phyloP scores from a whole-genome alignment of 2,888 invertebrate species.

The Troilus luridus region DNA sequence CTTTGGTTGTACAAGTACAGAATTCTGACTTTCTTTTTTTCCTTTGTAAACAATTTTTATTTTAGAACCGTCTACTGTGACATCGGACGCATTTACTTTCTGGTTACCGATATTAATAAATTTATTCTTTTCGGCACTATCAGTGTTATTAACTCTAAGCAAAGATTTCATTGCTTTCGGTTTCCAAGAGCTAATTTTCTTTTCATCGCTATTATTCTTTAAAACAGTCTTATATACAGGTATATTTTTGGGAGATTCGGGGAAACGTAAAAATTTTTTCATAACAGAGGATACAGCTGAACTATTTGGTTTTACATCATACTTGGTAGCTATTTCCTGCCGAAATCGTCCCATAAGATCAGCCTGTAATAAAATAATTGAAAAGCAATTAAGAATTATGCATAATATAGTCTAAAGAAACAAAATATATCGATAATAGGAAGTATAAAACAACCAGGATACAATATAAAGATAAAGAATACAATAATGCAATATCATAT shows the following conservation, averaged over 20 bases:
- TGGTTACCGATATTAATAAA: constrained; percentile 21
- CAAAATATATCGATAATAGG: not conserved
- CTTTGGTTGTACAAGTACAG: constrained; percentile 40
- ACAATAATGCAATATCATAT: not conserved
- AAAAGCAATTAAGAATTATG: not conserved
- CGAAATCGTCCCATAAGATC: constrained; percentile 41
- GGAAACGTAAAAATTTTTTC: constrained; percentile 47
- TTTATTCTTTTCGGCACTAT: constrained; percentile 41
- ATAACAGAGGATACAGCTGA: constrained; percentile 19
- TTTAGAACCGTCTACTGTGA: constrained; percentile 52
- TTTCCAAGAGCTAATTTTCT: constrained; percentile 51
- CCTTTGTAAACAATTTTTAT: constrained; percentile 58
- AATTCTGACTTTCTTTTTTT: constrained; percentile 41
- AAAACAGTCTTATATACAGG: constrained; percentile 44
- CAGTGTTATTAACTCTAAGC: constrained; percentile 46
- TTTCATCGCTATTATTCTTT: constrained; percentile 35
- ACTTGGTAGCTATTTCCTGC: constrained; percentile 53
- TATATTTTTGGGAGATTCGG: constrained; percentile 57
- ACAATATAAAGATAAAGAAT: not conserved
- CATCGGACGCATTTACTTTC: constrained; percentile 42
- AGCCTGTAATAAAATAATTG: constrained; percentile 48
- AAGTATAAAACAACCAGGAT: not conserved
- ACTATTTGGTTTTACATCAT: constrained; percentile 42
- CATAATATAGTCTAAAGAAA: not conserved
- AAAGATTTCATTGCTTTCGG: constrained; percentile 58